Percentiles rank a stretch among this genome's conserved stretches.
Evolutionary conservation across 2,797 vertebrate genomes (phyloP).

Genomic region (Hemibagrus guttatus): DNA sequence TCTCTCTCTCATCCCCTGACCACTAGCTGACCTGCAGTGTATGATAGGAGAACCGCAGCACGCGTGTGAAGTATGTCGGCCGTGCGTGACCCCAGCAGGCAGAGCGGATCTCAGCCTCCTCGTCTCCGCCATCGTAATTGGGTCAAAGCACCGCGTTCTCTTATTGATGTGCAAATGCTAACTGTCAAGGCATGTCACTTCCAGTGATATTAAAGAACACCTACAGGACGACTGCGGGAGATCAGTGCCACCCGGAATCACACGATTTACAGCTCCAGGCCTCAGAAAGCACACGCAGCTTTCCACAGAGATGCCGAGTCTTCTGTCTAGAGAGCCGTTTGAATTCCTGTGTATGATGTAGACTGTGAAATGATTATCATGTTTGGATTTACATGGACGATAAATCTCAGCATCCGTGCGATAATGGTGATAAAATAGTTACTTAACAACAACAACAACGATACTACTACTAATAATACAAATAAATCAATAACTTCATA

Average conservation of each 20-base stretch:
- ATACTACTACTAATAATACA: no score
- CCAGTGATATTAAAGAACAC: conserved; percentile 71
- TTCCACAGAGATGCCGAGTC: neutral
- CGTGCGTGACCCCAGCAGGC: conserved; percentile 7
- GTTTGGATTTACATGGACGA: neutral
- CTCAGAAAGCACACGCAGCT: neutral
- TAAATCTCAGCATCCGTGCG: neutral
- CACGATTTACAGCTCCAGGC: conserved; percentile 36
- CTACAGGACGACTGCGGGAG: conserved; percentile 65
- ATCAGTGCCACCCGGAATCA: conserved; percentile 44
- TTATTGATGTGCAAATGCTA: conserved; percentile 75
- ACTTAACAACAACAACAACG: no score
- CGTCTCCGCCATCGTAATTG: conserved; percentile 60
- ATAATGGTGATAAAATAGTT: no score
- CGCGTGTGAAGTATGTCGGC: conserved; percentile 7
- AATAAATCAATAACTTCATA: no score
- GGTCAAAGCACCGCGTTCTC: conserved; percentile 71
- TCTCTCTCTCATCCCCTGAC: conserved; percentile 44
- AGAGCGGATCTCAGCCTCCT: neutral
- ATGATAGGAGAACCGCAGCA: neutral
- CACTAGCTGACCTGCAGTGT: conserved; percentile 23
- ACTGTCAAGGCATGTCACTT: conserved; percentile 64
- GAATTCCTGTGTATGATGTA: neutral
- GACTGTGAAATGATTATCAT: neutral
- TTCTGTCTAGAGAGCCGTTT: neutral